A percentile compares a stretch with the other conserved stretches of the same genome.
phyloP scores from a whole-genome alignment of 2,113 vertebrate genomes.

The Phrynocephalus versicolor region DNA sequence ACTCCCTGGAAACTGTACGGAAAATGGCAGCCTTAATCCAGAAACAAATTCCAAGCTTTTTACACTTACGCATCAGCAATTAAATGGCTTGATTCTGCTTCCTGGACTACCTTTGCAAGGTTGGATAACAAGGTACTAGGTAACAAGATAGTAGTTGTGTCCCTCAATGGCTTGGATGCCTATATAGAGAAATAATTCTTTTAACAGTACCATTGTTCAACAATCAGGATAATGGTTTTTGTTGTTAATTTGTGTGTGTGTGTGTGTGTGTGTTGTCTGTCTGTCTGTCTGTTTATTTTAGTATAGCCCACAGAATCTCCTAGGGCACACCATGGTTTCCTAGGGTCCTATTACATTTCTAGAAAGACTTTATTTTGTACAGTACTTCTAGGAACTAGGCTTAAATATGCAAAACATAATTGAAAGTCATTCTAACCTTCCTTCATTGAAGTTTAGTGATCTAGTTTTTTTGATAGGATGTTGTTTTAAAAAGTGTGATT shows the following conservation, averaged over 20 bases:
- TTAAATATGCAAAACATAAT: not conserved
- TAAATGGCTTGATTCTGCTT: not conserved
- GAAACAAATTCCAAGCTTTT: not conserved
- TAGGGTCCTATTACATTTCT: not conserved
- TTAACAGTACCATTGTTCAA: too few relatives aligned
- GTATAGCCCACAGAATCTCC: too few relatives aligned
- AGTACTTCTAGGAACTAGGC: too few relatives aligned
- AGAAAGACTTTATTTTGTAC: not conserved
- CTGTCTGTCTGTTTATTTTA: too few relatives aligned
- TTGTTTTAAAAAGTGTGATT: not conserved
- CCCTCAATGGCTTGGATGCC: not conserved
- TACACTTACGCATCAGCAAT: not conserved
- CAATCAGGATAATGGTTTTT: too few relatives aligned
- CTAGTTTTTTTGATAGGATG: not conserved
- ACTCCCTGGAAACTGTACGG: not conserved
- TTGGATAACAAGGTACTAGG: not conserved
- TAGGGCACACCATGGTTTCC: too few relatives aligned
- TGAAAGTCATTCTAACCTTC: not conserved
- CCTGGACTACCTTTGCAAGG: not conserved
- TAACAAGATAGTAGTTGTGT: too few relatives aligned
- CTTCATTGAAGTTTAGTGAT: not conserved
- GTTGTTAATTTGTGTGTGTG: too few relatives aligned
- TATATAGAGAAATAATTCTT: too few relatives aligned
- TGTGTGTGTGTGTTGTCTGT: too few relatives aligned
- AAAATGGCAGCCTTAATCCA: not conserved